phyloP scores from a whole-genome alignment of 2,113 vertebrate genomes.

The Amia ocellicauda region DNA sequence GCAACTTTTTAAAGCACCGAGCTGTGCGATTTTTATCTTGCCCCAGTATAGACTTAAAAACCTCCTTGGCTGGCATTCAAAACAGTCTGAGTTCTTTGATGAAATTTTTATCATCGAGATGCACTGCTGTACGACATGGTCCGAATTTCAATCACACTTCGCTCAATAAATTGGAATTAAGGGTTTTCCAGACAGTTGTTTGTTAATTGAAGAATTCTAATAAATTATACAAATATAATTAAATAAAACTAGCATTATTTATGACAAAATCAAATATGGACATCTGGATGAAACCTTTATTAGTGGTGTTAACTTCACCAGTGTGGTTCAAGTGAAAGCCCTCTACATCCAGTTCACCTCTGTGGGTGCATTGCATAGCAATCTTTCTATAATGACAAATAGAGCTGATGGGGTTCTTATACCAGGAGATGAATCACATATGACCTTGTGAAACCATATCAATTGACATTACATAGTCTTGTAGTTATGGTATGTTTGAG shows the following conservation, averaged over 20 bases:
- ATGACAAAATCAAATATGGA: neutral
- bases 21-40: slow-evolving; percentile 21
- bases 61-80: slow-evolving; percentile 25
- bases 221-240: neutral
- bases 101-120: slow-evolving; percentile 36
- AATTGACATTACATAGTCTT: too few relatives aligned
- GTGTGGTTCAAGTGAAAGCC: neutral
- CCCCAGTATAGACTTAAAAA: neutral
- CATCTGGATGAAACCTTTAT: neutral
- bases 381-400: too few relatives aligned
- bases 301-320: too few relatives aligned
- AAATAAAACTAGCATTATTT: neutral
- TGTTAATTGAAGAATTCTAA: neutral
- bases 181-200: neutral
- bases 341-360: neutral
- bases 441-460: too few relatives aligned
- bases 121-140: slow-evolving; percentile 5
- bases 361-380: too few relatives aligned
- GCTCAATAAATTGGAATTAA: neutral
- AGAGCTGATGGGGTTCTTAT: too few relatives aligned
- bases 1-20: slow-evolving; percentile 3
- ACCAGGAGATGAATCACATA: too few relatives aligned
- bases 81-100: slow-evolving; percentile 32
- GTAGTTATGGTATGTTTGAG: too few relatives aligned
- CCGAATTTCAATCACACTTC: slow-evolving; percentile 11